Evolutionary conservation across 2,797 vertebrate genomes (phyloP).

Genomic region (Novumbra hubbsi): DNA sequence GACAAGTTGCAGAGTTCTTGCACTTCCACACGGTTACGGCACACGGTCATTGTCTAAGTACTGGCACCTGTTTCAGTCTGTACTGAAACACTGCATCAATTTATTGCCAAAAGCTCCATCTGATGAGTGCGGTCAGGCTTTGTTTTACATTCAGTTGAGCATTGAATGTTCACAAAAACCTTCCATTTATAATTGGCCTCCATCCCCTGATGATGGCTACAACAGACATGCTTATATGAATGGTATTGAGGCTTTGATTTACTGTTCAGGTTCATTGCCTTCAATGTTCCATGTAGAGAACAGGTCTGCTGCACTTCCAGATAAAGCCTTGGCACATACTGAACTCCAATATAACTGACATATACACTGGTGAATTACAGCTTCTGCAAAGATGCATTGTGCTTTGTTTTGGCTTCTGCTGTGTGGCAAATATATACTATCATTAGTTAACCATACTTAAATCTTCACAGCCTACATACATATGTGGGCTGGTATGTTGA

Average conservation of each 20-base stretch:
- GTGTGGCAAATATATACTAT: neutral
- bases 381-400: constrained; percentile 1
- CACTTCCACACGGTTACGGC: neutral
- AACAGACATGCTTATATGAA: neutral
- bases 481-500: no score
- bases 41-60: neutral
- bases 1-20: neutral
- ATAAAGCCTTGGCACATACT: neutral
- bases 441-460: no score
- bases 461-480: no score
- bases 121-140: neutral
- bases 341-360: neutral
- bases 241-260: neutral
- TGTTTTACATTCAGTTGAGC: neutral
- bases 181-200: neutral
- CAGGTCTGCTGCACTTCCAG: neutral
- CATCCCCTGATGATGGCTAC: neutral
- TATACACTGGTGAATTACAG: neutral
- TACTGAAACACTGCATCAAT: neutral
- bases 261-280: neutral
- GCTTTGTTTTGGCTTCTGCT: neutral
- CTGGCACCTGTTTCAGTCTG: neutral
- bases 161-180: constrained; percentile 3
- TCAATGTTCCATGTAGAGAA: neutral
- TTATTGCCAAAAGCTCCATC: neutral